Evolutionary conservation across 2,888 invertebrate species (phyloP), one percentile per base, ranked within the genome.

Genomic region (Epinotia nisella): DNA sequence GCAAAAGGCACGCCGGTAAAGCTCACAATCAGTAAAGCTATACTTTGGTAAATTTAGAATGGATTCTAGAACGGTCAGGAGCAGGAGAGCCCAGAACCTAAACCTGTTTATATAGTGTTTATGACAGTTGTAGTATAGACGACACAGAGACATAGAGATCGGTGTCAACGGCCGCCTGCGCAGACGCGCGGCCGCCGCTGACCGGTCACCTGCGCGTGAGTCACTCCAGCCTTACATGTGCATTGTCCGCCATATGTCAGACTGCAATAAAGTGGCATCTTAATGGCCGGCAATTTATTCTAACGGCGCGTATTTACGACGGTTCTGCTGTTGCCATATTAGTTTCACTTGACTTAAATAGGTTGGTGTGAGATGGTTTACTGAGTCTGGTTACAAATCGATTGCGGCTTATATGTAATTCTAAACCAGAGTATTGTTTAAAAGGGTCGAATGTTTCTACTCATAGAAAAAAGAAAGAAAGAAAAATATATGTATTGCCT

Each of bases 121-220:
- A 29, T 29, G 29, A 49, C 5, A n/a, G 7, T n/a, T 49, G 49
- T 13, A 24, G n/a, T 29, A 49, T 5, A 62, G 62, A 29, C 49
- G 49, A 29, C 49, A 24, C 49, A 49, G 62, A 70, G 60, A 70
- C 70, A 67, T 56, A 67, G 39, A 67, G 56, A 65, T 39, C 49
- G 39, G 71, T 49, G 76, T 65, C 75, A 71, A 67, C 67, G 75
- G 58, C 71, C 75, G 62, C 61, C 59, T 62, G 71, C 66, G 70
- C 74, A 73, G 76, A 76, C 75, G 72, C 68, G 41, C 58, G 39
- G 75, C 41, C 68, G 71, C 70, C 68, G 39, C 45, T 59, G 66
- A 71, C 72, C 49, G 69, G 58, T 73, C 74, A 75, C 70, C 72
- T 74, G 76, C 74, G 74, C 72, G 53, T 75, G 76, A 76, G 49